Base-by-base conservation (phyloP, 2,797 vertebrate species). In the Anabacerthia variegaticeps region DNA sequence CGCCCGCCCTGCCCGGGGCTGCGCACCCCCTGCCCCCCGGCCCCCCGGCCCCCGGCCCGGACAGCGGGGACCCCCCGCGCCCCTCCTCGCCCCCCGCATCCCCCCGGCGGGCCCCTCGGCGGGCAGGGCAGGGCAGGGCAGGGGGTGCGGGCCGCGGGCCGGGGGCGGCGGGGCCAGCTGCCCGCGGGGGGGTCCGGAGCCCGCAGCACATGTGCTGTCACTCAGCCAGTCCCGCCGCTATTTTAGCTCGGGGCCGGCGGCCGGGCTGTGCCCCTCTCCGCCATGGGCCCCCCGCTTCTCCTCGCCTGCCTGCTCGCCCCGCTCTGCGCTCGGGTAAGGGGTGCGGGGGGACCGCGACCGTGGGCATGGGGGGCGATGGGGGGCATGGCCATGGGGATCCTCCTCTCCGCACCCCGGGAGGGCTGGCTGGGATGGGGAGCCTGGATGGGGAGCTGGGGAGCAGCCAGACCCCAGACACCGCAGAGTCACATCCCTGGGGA, bases 191-290 rank as follows among this genome's bases (percentile, higher is more conserved):
- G 83, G 89, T 78, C 92, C 83, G 74, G 69, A 52, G 61, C 75
- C 95, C 89, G 44, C 66, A 90, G 91, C 98, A 98, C 98, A 97
- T 98, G 98, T 98, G 98, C 98, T 98, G 97, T 97, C 97, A 97
- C 95, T 98, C 96, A 98, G 84, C 92, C 88, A 62, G 61, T 68
- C 74, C 86, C 79, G 48, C 92, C 36, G 77, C 93, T 95, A 97
- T 95, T 97, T 95, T 80, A 91, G 97, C 86, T 78, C 89, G 61
- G 91, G 88, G 75, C 78, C 67, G 97, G 96, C 94, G 92, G 94
- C 96, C 97, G 72, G 80, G 28, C 83, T 48, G 96, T 46, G 94
- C 97, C 95, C 94, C 92, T 92, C 95, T 96, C 65, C 61, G 59
- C 54, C 65, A 98, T 98, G 98, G 95, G 79, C 88, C 20, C 86